Percentiles rank a stretch among this genome's conserved stretches.
phyloP scores from a whole-genome alignment of 2,888 invertebrate genomes.

The Cheilosia vernalis region DNA sequence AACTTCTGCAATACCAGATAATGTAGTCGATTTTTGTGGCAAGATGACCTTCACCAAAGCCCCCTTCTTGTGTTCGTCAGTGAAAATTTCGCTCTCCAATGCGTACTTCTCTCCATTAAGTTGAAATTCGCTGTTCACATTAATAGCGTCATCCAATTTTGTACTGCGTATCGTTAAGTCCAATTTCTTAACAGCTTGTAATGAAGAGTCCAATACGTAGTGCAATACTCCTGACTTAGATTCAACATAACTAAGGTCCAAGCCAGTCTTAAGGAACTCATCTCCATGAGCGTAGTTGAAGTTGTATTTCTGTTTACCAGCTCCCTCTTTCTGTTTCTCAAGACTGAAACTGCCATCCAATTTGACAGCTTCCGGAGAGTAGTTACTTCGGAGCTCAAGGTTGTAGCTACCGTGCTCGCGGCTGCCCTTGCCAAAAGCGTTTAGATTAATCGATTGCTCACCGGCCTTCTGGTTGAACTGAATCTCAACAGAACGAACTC shows the following conservation, averaged over 20 bases:
- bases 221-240: constrained; percentile 83
- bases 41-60: constrained; percentile 85
- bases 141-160: constrained; percentile 82
- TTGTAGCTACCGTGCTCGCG: constrained; percentile 77
- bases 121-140: constrained; percentile 83
- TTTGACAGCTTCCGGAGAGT: constrained; percentile 77
- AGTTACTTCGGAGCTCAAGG: constrained; percentile 76
- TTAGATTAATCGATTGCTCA: constrained; percentile 75
- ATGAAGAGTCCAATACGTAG: constrained; percentile 83
- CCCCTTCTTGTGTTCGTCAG: constrained; percentile 85
- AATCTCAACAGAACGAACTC: constrained; percentile 76
- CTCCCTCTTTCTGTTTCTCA: constrained; percentile 77
- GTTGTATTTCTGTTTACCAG: constrained; percentile 76
- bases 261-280: constrained; percentile 82
- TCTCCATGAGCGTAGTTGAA: constrained; percentile 80
- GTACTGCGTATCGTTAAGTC: constrained; percentile 83
- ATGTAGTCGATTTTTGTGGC: constrained; percentile 83
- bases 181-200: constrained; percentile 84
- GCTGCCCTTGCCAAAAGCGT: constrained; percentile 77
- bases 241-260: constrained; percentile 79
- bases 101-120: constrained; percentile 86
- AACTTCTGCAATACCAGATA: constrained; percentile 80
- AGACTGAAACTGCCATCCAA: constrained; percentile 78
- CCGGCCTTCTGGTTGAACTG: constrained; percentile 76
- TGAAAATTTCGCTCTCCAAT: constrained; percentile 84